Evolutionary conservation across 2,113 vertebrate species (phyloP), one percentile per base, ranked within the genome.

Genomic region (Chlorodrepanis virens): DNA sequence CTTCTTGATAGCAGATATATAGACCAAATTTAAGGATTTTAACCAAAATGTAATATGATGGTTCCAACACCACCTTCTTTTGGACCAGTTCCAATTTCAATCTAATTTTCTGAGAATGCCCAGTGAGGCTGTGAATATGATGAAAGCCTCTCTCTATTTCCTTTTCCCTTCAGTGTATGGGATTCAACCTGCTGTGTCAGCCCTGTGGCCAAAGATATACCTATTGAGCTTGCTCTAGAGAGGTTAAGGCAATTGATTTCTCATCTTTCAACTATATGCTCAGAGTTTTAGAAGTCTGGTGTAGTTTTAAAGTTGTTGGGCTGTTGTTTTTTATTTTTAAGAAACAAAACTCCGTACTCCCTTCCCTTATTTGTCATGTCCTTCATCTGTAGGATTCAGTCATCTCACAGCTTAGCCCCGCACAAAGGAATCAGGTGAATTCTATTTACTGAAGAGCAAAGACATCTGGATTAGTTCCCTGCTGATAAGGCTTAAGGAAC

Each of bases 261-360:
- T 89, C 35, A 89, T 13, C 23, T 47, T n/a, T 54, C 45, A 60
- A 28, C n/a, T 67, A 24, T 3, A 17, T 64, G n/a, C 39, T 85
- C 33, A 64, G 35, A 82, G 25, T 60, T 78, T 82, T 63, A 89
- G 40, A 81, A 77, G 28, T 40, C 27, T 59, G 31, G 27, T n/a
- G 29, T 64, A 56, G 33, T 60, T 84, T 72, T 59, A 49, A 72
- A 80, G 15, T 42, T 77, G 11, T 24, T 77, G 23, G 3, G 2
- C 0, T 0, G 15, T 24, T 49, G 24, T 40, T 33, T 42, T 0
- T 15, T 1, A 7, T 23, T 37, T 84, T 47, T 13, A 47, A 77
- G 39, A 75, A 60, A 49, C 10, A 70, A 78, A 77, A 78, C 40
- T 40, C 14, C 19, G 4, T 84, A 78, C 40, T 40, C 14, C 19